Conservation (phyloP, 2,113 vertebrate species). For the Rhinolophus ferrumequinum region DNA sequence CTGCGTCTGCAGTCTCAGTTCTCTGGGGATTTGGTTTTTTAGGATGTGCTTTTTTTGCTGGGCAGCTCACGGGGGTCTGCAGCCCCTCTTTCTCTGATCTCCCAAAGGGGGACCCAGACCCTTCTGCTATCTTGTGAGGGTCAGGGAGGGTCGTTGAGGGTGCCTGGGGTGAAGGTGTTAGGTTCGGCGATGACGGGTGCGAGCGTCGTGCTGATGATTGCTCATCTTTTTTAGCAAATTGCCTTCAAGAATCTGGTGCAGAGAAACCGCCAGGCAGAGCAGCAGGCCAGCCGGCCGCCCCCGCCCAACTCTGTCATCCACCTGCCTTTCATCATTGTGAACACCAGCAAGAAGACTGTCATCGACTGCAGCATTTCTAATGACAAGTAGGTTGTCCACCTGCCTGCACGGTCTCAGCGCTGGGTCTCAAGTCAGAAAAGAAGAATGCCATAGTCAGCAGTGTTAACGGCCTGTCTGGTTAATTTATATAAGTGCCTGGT, state of each 20-base stretch:
- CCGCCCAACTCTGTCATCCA: conserved; percentile 98
- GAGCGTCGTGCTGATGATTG: neutral
- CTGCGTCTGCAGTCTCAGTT: neutral
- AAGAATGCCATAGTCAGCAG: neutral
- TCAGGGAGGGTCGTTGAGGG: neutral
- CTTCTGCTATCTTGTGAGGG: neutral
- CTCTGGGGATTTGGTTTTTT: neutral
- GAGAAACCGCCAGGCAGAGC: conserved; percentile 95
- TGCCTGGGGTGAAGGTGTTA: neutral
- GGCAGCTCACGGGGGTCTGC: neutral
- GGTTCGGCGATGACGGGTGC: neutral
- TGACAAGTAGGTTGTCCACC: conserved; percentile 90
- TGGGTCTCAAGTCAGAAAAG: neutral
- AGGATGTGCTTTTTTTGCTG: neutral
- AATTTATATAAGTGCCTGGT: neutral
- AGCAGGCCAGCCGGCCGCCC: conserved; percentile 93
- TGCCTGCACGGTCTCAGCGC: neutral
- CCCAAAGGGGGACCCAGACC: no score
- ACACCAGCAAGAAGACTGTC: conserved; percentile 99
- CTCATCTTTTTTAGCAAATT: conserved; percentile 93
- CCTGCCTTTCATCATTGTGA: conserved; percentile 98
- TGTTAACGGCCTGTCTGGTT: neutral
- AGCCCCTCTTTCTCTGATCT: neutral
- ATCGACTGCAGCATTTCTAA: conserved; percentile 99
- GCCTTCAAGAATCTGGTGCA: conserved; percentile 99